A percentile compares a stretch with the other conserved stretches of the same genome.
phyloP scores from a whole-genome alignment of 2,888 invertebrate genomes.

The Drosophila buzzatii region DNA sequence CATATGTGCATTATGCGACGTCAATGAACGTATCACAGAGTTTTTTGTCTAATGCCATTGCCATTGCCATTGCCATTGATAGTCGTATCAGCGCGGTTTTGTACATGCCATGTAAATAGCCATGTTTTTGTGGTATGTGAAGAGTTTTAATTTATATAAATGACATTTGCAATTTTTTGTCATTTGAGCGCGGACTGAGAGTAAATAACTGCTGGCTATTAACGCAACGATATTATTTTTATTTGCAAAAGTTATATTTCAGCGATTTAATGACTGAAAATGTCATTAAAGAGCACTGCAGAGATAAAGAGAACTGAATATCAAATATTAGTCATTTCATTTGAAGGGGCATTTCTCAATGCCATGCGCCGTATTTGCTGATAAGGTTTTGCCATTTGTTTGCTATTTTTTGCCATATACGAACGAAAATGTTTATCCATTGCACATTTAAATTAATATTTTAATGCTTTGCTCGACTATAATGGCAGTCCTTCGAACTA shows the following conservation, averaged over 20 bases:
- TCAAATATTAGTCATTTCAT: slow-evolving; percentile 37
- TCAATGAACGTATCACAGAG: neutral
- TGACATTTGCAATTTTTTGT: slow-evolving; percentile 28
- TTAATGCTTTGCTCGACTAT: slow-evolving; percentile 19
- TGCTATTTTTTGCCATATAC: slow-evolving; percentile 38
- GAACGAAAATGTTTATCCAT: slow-evolving; percentile 53
- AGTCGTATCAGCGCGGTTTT: slow-evolving; percentile 44
- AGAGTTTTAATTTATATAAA: slow-evolving; percentile 33
- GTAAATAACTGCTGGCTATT: slow-evolving; percentile 64
- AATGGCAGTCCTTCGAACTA: neutral
- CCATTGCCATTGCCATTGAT: slow-evolving; percentile 18
- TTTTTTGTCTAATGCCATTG: slow-evolving; percentile 45
- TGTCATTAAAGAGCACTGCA: slow-evolving; percentile 51
- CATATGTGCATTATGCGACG: slow-evolving; percentile 3
- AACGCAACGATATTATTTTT: slow-evolving; percentile 44
- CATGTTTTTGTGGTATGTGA: slow-evolving; percentile 50
- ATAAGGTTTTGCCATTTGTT: slow-evolving; percentile 54
- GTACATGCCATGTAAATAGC: slow-evolving; percentile 58
- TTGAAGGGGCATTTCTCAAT: slow-evolving; percentile 25
- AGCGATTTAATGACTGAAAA: slow-evolving; percentile 61
- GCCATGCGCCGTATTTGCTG: slow-evolving; percentile 41
- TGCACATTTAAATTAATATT: slow-evolving; percentile 69
- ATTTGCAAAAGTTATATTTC: slow-evolving; percentile 16
- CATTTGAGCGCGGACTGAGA: slow-evolving; percentile 26
- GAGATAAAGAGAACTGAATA: slow-evolving; percentile 42